A percentile compares a stretch with the other conserved stretches of the same genome.
Conservation (phyloP, 2,888 invertebrate species). For the Branchipolynoe longqiensis region DNA sequence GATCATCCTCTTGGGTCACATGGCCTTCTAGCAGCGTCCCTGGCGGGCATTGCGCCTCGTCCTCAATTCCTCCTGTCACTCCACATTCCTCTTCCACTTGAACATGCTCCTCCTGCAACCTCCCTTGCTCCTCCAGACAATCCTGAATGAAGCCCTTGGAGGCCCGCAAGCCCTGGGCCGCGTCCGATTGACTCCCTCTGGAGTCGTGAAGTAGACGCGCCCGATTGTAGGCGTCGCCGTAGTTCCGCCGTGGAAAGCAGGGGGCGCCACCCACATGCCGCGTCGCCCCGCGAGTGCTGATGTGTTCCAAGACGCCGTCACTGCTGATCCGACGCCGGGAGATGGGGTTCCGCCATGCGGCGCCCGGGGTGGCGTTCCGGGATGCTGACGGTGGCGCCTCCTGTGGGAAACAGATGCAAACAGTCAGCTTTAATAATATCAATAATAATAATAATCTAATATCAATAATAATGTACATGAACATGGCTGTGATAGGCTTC, state of each 20-base stretch:
- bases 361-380: not conserved
- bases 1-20: not conserved
- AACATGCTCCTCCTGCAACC: not conserved
- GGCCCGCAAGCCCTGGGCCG: not conserved
- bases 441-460: too few relatives aligned
- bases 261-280: not conserved
- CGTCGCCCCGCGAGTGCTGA: not conserved
- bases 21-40: not conserved
- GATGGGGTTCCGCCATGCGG: not conserved
- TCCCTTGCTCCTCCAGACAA: not conserved
- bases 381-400: not conserved
- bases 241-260: not conserved
- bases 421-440: too few relatives aligned
- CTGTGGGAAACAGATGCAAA: too few relatives aligned
- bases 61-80: not conserved
- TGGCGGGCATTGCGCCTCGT: not conserved
- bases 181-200: slow-evolving; percentile 1
- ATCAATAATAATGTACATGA: too few relatives aligned
- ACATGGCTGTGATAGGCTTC: too few relatives aligned
- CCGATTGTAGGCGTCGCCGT: slow-evolving; percentile 25
- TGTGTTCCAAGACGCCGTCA: slow-evolving; percentile 12
- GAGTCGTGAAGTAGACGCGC: slow-evolving; percentile 1
- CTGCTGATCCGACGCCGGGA: slow-evolving; percentile 30
- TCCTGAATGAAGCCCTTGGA: slow-evolving; percentile 6
- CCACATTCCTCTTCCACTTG: not conserved